Evolutionary conservation across 2,113 vertebrate genomes (phyloP).

Genomic region (Passer domesticus): DNA sequence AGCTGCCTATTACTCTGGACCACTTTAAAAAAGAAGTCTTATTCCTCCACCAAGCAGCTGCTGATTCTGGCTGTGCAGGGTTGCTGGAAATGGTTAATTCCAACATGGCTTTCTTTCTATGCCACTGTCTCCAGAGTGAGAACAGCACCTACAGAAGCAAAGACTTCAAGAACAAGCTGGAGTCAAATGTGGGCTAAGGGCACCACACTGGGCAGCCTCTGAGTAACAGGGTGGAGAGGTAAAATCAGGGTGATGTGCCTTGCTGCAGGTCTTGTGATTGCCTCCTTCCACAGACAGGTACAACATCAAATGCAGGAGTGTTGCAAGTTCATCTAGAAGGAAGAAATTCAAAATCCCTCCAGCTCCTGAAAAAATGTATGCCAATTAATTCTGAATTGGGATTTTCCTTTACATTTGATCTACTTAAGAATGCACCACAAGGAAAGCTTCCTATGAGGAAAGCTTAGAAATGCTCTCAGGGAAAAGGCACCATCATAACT

Average conservation of each 20-base stretch:
- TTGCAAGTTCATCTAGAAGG: conserved; percentile 2
- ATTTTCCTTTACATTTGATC: conserved; percentile 66
- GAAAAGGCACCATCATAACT: neutral
- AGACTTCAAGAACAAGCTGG: neutral
- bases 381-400: conserved; percentile 64
- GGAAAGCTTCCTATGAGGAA: conserved; percentile 62
- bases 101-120: neutral
- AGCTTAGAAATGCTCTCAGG: conserved; percentile 49
- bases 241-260: neutral
- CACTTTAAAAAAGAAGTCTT: neutral
- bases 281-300: neutral
- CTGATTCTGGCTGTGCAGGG: neutral
- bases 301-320: neutral
- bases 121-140: neutral
- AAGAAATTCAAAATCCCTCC: conserved; percentile 38
- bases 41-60: neutral
- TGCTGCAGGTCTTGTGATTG: neutral
- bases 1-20: neutral
- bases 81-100: neutral
- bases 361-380: conserved; percentile 45
- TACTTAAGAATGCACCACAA: conserved; percentile 50
- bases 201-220: neutral
- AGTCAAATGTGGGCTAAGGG: accelerated
- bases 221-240: neutral
- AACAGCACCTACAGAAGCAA: neutral